Percentiles rank a stretch among this genome's conserved stretches.
Conservation (phyloP, 2,888 invertebrate genomes). For the Nowickia ferox region DNA sequence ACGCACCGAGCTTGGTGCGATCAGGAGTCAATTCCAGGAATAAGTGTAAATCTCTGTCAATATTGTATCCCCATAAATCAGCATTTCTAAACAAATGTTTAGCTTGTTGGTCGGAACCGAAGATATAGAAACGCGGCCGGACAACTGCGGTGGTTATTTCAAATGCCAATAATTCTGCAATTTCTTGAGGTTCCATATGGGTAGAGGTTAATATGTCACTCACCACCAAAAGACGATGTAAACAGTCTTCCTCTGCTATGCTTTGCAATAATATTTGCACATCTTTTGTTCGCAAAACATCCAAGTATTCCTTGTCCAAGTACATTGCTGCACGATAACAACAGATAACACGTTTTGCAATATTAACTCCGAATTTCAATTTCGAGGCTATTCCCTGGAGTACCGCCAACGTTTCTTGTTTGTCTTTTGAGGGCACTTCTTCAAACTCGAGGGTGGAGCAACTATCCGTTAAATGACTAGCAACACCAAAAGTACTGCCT, state of each 20-base stretch:
- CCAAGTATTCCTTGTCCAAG: conserved; percentile 85
- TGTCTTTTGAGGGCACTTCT: conserved; percentile 81
- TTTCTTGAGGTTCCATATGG: conserved; percentile 84
- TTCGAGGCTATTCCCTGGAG: conserved; percentile 84
- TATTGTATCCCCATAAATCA: conserved; percentile 84
- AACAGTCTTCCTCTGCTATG: conserved; percentile 84
- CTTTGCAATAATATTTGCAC: conserved; percentile 84
- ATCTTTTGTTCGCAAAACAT: conserved; percentile 84
- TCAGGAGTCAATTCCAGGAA: conserved; percentile 84
- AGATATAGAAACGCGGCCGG: conserved; percentile 83
- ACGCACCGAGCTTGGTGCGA: conserved; percentile 84
- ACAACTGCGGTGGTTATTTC: conserved; percentile 84
- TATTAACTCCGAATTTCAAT: conserved; percentile 84
- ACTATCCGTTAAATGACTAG: conserved; percentile 77
- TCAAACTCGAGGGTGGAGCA: conserved; percentile 81
- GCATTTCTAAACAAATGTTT: conserved; percentile 77
- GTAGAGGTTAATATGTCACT: conserved; percentile 86
- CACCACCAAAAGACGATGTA: conserved; percentile 85
- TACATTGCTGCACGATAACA: conserved; percentile 85
- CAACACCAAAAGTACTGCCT: conserved; percentile 9
- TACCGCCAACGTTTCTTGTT: conserved; percentile 81
- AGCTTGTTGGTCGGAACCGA: conserved; percentile 79
- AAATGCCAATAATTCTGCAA: conserved; percentile 85
- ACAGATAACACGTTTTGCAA: conserved; percentile 85
- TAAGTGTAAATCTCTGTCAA: conserved; percentile 84